Evolutionary conservation across 2,113 vertebrate species (phyloP), one percentile per base, ranked within the genome.

Genomic region (Semnornis frantzii): DNA sequence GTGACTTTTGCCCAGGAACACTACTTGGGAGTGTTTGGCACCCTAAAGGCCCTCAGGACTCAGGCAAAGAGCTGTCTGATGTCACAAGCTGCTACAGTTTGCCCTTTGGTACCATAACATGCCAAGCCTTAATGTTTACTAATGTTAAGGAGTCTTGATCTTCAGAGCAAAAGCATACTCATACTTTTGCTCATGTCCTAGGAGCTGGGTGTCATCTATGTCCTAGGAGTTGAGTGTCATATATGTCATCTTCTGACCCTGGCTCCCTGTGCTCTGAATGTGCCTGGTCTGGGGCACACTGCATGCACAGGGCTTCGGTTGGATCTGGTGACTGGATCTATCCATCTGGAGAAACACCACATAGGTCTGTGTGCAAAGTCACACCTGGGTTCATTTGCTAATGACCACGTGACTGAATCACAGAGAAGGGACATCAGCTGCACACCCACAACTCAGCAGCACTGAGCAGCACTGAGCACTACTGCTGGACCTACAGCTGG

Each of bases 241-340:
- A 17, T 23, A 24, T 33, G 14, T 66, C 7, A 13, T 44, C 39
- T 81, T n/a, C 25, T 5, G 0, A 27, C 30, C 1, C 1, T 37
- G 20, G 27, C 27, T 78, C 34, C 30, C 50, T 2, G 3, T 20
- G 16, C 31, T 68, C 37, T 0, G 0, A 87, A 42, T 4, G 13
- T 79, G 34, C 50, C n/a, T 92, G 64, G 17, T 84, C 81, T 21
- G 14, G 12, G 20, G 23, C 11, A 37, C 52, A 44, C 60, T 87
- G 92, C 87, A 85, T 90, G 78, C 72, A 15, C 15, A 63, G 28
- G 30, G 19, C 52, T 20, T 89, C 91, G 10, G 3, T 33, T 89
- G 84, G 9, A 5, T 87, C 58, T 85, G 84, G 85, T 80, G 79
- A n/a, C 9, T 80, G 39, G 24, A 46, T 94, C 72, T 82, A 85